A percentile compares a stretch with the other conserved stretches of the same genome.
Conservation (phyloP, 2,113 vertebrate genomes). For the Martes martes region DNA sequence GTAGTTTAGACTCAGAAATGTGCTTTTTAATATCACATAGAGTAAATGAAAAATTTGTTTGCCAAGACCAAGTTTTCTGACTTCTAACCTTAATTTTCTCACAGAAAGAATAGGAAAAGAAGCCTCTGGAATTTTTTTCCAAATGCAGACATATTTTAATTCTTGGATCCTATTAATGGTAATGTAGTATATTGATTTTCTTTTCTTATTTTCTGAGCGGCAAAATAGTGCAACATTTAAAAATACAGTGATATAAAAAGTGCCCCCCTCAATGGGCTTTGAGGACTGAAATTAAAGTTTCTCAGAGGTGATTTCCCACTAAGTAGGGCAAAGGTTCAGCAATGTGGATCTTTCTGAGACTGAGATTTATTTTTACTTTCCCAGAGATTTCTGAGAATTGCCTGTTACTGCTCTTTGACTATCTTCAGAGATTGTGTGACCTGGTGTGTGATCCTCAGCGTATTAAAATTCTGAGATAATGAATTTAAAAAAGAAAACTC, state of each 20-base stretch:
- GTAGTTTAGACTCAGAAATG: not conserved
- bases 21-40: not conserved
- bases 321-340: conserved; percentile 3
- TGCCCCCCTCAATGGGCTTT: not conserved
- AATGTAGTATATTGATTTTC: not conserved
- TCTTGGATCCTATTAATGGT: not conserved
- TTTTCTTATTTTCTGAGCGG: not conserved
- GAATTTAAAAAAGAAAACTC: conserved; percentile 30
- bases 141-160: not conserved
- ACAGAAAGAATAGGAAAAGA: not conserved
- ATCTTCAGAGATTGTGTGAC: not conserved
- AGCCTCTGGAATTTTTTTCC: not conserved
- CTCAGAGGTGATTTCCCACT: conserved; percentile 27
- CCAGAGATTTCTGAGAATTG: conserved; percentile 4
- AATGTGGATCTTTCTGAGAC: not conserved
- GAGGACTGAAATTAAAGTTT: conserved; percentile 34
- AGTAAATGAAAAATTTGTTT: conserved; percentile 32
- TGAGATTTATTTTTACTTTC: conserved; percentile 43
- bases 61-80: conserved; percentile 32
- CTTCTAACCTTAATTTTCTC: conserved; percentile 52
- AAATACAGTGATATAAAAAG: conserved; percentile 26
- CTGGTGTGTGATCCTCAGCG: not conserved
- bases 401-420: not conserved
- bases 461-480: conserved; percentile 58
- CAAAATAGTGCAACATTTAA: not conserved